Evolutionary conservation across 2,113 vertebrate genomes (phyloP), one percentile per base, ranked within the genome.

Genomic region (Puntigrus tetrazona): DNA sequence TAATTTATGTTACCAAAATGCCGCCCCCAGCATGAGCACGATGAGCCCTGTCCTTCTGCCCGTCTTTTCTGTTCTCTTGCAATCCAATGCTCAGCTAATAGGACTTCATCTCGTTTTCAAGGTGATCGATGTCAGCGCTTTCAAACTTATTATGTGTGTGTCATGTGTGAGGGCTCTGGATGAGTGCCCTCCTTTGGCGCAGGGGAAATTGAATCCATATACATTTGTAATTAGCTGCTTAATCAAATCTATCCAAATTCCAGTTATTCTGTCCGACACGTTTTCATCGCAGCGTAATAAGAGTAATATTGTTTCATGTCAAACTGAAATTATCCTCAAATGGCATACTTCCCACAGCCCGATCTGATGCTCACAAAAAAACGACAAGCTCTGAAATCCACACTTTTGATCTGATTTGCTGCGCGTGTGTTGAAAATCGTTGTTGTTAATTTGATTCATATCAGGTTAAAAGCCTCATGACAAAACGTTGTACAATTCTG

Each of bases 1-100:
- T 91, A 84, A 92, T 92, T 90, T 89, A 90, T 90, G 88, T 89
- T 90, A 85, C 89, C 86, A 87, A 89, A 92, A 86, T 90, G 87
- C 84, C 81, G 88, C 52, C 50, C 22, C 38, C 73, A 81, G 85
- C 73, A 55, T 41, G 41, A 41, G 81, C 65, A 55, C 84, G 86
- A 89, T 81, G 72, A 52, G 78, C 7, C 20, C 34, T 70, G 55
- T 78, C 70, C 55, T 38, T 36, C 43, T 70, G 11, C 78, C 80
- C 43, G 9, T 27, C 22, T 76, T 45, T 59, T 55, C 78, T 75
- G 73, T 67, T 57, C 9, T 31, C 25, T 55, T 10, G 29, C 16
- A 13, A 65, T 78, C 61, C 55, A 22, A 52, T n/a, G 47, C 65
- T 50, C 16, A 7, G 57, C 43, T 84, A 79, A 84, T 78, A 78